Evolutionary conservation across 2,888 invertebrate species (phyloP).

Genomic region (Ennomos erosarius): DNA sequence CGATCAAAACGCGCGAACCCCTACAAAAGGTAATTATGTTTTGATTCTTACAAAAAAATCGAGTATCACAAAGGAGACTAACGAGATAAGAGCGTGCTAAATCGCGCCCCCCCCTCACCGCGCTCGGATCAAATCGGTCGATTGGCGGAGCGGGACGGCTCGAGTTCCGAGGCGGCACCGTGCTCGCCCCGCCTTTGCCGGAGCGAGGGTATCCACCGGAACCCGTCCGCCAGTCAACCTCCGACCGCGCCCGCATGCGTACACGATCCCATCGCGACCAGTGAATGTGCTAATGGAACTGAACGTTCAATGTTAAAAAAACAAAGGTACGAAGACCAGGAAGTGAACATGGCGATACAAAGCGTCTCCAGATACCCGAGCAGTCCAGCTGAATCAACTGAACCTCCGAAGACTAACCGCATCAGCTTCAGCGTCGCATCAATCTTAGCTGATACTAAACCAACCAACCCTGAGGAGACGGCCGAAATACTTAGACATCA

Average conservation of each 20-base stretch:
- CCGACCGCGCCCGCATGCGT: conserved; percentile 83
- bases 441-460: conserved; percentile 92
- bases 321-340: conserved; percentile 82
- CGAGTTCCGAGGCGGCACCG: conserved; percentile 44
- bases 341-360: conserved; percentile 89
- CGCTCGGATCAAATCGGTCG: conserved; percentile 82
- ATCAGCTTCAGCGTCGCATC: conserved; percentile 96
- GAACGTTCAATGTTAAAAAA: conserved; percentile 87
- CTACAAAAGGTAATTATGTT: conserved; percentile 86
- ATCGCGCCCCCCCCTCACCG: conserved; percentile 77
- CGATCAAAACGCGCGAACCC: conserved; percentile 84
- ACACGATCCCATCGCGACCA: conserved; percentile 76
- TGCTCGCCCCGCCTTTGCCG: conserved; percentile 45
- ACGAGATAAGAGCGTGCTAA: conserved; percentile 86
- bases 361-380: conserved; percentile 87
- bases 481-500: conserved; percentile 82
- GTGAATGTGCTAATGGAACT: conserved; percentile 82
- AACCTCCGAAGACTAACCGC: conserved; percentile 86
- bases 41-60: conserved; percentile 84
- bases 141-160: conserved; percentile 77
- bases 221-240: conserved; percentile 75
- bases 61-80: conserved; percentile 85
- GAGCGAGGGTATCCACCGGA: conserved; percentile 57
- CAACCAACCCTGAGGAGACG: conserved; percentile 77
- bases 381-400: conserved; percentile 87